phyloP scores from a whole-genome alignment of 2,113 vertebrate genomes.

The Monarcha castaneiventris region DNA sequence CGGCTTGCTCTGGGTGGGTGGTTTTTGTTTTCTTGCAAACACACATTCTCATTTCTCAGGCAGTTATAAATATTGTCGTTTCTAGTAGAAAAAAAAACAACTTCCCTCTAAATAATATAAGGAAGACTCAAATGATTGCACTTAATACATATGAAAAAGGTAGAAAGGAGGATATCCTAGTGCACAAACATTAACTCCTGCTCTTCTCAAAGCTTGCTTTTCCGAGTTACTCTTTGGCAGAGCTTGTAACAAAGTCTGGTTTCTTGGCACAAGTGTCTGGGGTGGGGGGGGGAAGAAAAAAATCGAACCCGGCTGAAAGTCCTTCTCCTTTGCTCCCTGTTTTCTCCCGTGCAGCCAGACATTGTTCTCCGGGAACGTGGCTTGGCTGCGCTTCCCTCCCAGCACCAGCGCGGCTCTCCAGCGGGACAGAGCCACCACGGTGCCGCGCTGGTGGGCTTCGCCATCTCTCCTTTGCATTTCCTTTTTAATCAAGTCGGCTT shows the following conservation, averaged over 20 bases:
- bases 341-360: slow-evolving; percentile 59
- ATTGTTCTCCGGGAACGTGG: slow-evolving; percentile 60
- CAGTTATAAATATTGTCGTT: slow-evolving; percentile 81
- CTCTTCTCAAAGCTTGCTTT: slow-evolving; percentile 69
- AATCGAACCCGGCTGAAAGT: slow-evolving; percentile 20
- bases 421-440: background rate
- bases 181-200: slow-evolving; percentile 75
- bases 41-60: slow-evolving; percentile 70
- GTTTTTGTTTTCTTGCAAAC: slow-evolving; percentile 50
- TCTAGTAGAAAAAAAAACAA: slow-evolving; percentile 65
- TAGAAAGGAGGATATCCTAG: slow-evolving; percentile 78
- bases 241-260: slow-evolving; percentile 74
- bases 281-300: background rate
- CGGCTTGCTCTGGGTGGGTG: background rate
- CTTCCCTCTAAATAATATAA: slow-evolving; percentile 78
- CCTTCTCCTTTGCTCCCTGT: slow-evolving; percentile 37
- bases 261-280: slow-evolving; percentile 58
- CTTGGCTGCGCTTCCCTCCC: slow-evolving; percentile 39
- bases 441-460: background rate
- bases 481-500: background rate
- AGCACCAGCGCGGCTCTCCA: background rate
- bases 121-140: slow-evolving; percentile 83
- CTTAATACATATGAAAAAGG: slow-evolving; percentile 79
- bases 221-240: slow-evolving; percentile 80
- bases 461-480: background rate